Base-by-base conservation (phyloP, 2,113 vertebrate genomes). In the Zingel zingel region DNA sequence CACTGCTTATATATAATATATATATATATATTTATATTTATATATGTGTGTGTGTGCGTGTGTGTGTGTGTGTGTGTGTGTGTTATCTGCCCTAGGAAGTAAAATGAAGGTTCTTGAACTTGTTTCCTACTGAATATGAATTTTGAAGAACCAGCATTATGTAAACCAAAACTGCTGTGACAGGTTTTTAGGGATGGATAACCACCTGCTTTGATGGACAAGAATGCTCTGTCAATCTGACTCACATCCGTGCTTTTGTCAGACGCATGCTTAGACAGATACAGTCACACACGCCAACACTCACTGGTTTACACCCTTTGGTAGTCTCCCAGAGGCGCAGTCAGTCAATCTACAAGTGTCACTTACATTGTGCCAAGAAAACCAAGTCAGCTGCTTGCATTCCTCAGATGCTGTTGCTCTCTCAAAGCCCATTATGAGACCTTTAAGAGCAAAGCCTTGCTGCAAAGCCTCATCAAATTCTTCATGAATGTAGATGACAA, bases 341-440 rank as follows among this genome's bases (percentile, higher is more conserved):
- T 87, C 91, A 80, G 59, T 88, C 92, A 92, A 84, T 91, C 84
- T 85, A 74, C 64, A 53, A 84, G 80, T 72, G 67, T 82, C 84
- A 74, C 63, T 84, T 39, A 77, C 21, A 56, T 51, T 43, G 79
- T 86, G 85, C 68, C 6, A 43, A 66, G 81, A 80, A 85, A 87
- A 71, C 61, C 56, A 83, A 90, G 72, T 78, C 58, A 83, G 50
- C 70, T 73, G 80, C 67, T 74, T 43, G 36, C 77, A 83, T 83
- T 90, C 84, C 47, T 75, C 75, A 64, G 43, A 78, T 39, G 58
- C 62, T 77, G 79, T 76, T 80, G 47, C 33, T 63, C 45, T 77
- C 47, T 62, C 58, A 80, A 53, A 89, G 61, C 56, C 39, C 61
- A 54, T 56, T 53, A 74, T 54, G 70, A 89, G 73, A 81, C 76